These are phyloP conservation scores for Eristalis tenax DNA, from an alignment of 2,888 invertebrate species.

Conservation along the genomic window DNA sequence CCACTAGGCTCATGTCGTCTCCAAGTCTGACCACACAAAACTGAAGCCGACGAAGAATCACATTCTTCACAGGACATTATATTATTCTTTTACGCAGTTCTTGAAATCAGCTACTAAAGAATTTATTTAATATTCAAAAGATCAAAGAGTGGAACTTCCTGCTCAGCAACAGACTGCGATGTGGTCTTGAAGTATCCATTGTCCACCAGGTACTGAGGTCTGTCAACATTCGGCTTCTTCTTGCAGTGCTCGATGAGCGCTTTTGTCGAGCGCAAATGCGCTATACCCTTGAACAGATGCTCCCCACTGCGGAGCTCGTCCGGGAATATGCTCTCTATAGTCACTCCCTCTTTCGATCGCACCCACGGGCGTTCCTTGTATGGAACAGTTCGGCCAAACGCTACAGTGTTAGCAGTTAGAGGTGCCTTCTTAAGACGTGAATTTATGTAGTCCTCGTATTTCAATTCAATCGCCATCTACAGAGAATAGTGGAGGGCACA, in stretches of 20 bases:
- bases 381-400: constrained; percentile 80
- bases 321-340: constrained; percentile 79
- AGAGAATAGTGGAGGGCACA: not conserved
- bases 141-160: constrained; percentile 78
- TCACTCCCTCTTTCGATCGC: constrained; percentile 74
- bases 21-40: not conserved
- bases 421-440: constrained; percentile 73
- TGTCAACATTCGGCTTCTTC: constrained; percentile 75
- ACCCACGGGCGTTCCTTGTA: constrained; percentile 76
- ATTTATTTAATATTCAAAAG: constrained; percentile 77
- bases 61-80: not conserved
- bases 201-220: constrained; percentile 77
- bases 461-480: constrained; percentile 79
- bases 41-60: not conserved
- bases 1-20: no score
- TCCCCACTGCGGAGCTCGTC: constrained; percentile 77
- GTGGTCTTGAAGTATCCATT: constrained; percentile 76
- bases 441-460: constrained; percentile 77
- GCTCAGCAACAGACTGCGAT: constrained; percentile 68
- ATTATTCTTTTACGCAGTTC: no score
- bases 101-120: not conserved
- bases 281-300: constrained; percentile 79
- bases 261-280: constrained; percentile 79
- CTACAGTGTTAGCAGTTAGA: constrained; percentile 75
- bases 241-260: constrained; percentile 78